Percentiles rank a stretch among this genome's conserved stretches.
phyloP scores from a whole-genome alignment of 2,797 vertebrate genomes.

The Rhinichthys osculus region DNA sequence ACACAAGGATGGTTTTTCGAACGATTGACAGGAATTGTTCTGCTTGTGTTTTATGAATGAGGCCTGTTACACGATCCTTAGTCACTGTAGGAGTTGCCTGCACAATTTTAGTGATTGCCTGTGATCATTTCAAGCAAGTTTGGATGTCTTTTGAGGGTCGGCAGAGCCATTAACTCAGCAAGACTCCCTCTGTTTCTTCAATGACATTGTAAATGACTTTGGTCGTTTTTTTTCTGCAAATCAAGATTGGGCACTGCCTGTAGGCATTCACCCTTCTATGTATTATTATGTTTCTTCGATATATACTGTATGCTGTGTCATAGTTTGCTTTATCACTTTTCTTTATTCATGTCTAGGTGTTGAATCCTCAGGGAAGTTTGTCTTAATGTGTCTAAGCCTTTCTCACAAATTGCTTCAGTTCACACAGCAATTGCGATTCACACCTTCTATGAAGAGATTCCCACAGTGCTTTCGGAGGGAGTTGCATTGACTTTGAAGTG shows the following conservation, averaged over 20 bases:
- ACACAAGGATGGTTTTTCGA: background rate
- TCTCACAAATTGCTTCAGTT: constrained; percentile 28
- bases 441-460: constrained; percentile 34
- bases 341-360: constrained; percentile 11
- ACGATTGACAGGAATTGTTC: background rate
- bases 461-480: constrained; percentile 10
- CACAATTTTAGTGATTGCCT: background rate
- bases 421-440: constrained; percentile 22
- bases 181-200: background rate
- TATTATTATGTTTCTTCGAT: background rate
- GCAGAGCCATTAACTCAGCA: background rate
- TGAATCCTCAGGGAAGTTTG: constrained; percentile 9
- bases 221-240: background rate
- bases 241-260: background rate
- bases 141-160: background rate
- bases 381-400: constrained; percentile 10
- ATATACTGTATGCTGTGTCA: background rate
- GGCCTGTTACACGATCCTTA: background rate
- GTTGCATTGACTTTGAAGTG: constrained; percentile 9
- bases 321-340: background rate
- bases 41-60: constrained; percentile 18
- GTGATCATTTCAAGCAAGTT: background rate
- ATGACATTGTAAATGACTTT: background rate
- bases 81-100: background rate
- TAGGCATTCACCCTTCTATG: background rate